phyloP scores from a whole-genome alignment of 2,113 vertebrate genomes.

The Amazona vittata region DNA sequence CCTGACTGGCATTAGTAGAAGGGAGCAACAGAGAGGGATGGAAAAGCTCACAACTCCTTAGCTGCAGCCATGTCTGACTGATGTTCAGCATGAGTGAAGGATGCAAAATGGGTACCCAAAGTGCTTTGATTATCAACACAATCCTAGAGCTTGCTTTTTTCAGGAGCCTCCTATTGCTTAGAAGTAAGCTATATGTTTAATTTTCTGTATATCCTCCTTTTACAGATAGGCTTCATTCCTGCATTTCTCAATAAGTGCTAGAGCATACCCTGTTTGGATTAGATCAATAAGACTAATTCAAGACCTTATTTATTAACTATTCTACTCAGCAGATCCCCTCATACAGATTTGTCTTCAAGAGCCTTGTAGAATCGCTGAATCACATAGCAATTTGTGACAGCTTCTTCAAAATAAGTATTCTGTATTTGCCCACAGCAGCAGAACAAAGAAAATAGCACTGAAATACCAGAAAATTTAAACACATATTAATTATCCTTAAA shows the following conservation, averaged over 20 bases:
- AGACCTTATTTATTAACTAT: background rate
- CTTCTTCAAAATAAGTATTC: constrained; percentile 26
- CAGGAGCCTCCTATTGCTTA: background rate
- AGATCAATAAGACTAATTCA: constrained; percentile 25
- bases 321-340: background rate
- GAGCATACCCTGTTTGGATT: background rate
- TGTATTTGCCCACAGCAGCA: background rate
- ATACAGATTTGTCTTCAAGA: constrained; percentile 12
- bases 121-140: background rate
- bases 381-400: background rate
- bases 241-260: background rate
- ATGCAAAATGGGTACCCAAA: background rate
- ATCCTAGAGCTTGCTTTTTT: background rate
- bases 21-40: background rate
- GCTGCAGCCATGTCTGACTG: background rate
- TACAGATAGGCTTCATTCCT: background rate
- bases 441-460: background rate
- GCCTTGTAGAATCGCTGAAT: background rate
- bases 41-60: background rate
- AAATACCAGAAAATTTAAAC: background rate
- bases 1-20: background rate
- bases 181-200: background rate
- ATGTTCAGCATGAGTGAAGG: background rate
- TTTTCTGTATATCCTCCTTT: background rate
- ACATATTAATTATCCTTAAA: background rate